Conservation (phyloP, 1,140 invertebrate genomes). For the Lordiphosa mommai region DNA sequence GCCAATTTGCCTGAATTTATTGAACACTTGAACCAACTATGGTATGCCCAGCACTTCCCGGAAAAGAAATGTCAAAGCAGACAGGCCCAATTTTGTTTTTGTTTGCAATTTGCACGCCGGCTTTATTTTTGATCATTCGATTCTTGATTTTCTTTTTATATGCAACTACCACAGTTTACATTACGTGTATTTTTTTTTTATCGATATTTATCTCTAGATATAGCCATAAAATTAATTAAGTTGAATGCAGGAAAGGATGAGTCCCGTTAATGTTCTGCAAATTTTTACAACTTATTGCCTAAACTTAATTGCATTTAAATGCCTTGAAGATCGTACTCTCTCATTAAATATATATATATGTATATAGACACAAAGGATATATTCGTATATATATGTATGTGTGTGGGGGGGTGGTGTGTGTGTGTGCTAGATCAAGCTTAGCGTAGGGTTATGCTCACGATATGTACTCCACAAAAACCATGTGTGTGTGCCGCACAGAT, state of each 20-base stretch:
- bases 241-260: slow-evolving; percentile 12
- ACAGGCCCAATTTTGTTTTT: background rate
- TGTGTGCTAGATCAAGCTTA: slow-evolving; percentile 69
- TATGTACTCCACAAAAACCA: slow-evolving; percentile 79
- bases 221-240: slow-evolving; percentile 75
- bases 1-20: slow-evolving; percentile 64
- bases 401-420: slow-evolving; percentile 17
- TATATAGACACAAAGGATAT: slow-evolving; percentile 72
- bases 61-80: slow-evolving; percentile 30
- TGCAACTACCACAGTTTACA: slow-evolving; percentile 79
- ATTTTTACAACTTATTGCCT: slow-evolving; percentile 71
- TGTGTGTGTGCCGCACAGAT: slow-evolving; percentile 53
- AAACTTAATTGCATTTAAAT: slow-evolving; percentile 77
- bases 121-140: slow-evolving; percentile 70
- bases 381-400: slow-evolving; percentile 35
- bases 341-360: slow-evolving; percentile 44
- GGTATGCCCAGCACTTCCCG: slow-evolving; percentile 46
- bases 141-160: slow-evolving; percentile 57
- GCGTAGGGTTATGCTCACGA: slow-evolving; percentile 75
- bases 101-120: slow-evolving; percentile 57
- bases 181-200: slow-evolving; percentile 66
- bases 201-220: slow-evolving; percentile 45
- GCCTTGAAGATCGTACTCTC: slow-evolving; percentile 67
- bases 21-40: slow-evolving; percentile 9
- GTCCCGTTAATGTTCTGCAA: slow-evolving; percentile 10